Conservation (phyloP, 1,140 invertebrate species). For the Eurosta solidaginis region DNA sequence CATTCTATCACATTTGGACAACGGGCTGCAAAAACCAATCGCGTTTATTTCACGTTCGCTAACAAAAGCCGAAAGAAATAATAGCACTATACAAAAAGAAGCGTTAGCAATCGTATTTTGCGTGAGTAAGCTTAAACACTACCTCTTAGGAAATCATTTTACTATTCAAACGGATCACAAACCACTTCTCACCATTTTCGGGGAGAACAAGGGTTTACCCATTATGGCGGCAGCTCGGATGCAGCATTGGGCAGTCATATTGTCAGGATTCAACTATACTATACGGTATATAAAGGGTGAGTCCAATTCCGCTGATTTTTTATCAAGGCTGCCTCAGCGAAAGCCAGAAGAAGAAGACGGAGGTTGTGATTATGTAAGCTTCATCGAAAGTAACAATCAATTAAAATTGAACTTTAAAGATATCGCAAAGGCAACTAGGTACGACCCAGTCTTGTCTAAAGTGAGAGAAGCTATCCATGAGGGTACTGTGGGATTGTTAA, state of each 20-base stretch:
- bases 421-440: too few relatives aligned
- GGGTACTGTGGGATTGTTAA: neutral
- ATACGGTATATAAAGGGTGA: slow-evolving; percentile 26
- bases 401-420: neutral
- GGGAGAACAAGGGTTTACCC: slow-evolving; percentile 40
- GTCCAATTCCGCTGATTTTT: neutral
- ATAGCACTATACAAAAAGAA: slow-evolving; percentile 41
- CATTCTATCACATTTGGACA: slow-evolving; percentile 30
- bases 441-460: too few relatives aligned
- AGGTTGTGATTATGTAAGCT: too few relatives aligned
- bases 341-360: neutral
- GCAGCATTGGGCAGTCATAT: slow-evolving; percentile 47
- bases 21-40: slow-evolving; percentile 23
- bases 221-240: slow-evolving; percentile 39
- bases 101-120: slow-evolving; percentile 35
- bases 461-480: neutral
- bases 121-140: slow-evolving; percentile 8
- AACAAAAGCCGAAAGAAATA: slow-evolving; percentile 36
- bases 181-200: slow-evolving; percentile 56
- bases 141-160: slow-evolving; percentile 35
- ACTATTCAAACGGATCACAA: slow-evolving; percentile 59
- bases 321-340: slow-evolving; percentile 19
- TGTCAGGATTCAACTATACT: slow-evolving; percentile 39
- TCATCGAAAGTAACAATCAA: neutral
- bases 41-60: slow-evolving; percentile 36